phyloP scores from a whole-genome alignment of 1,140 invertebrate species.

The Procambarus virginalis region DNA sequence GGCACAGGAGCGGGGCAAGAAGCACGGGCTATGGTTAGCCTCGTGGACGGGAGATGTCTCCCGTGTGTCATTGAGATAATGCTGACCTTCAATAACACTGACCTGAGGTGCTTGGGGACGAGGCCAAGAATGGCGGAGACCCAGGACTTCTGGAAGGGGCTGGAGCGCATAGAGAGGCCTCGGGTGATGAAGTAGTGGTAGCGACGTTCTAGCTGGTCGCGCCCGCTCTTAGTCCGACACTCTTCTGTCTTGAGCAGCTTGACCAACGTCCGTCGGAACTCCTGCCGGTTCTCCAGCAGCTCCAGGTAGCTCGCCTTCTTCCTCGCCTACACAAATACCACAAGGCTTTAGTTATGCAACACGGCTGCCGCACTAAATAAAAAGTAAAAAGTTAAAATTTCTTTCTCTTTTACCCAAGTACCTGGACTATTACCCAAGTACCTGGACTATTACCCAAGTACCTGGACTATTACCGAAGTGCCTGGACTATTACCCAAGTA shows the following conservation, averaged over 20 bases:
- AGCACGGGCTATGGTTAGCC: no score
- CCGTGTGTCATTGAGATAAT: neutral
- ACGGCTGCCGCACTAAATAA: no score
- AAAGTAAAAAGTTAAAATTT: no score
- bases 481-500: no score
- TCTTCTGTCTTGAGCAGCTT: slow-evolving; percentile 67
- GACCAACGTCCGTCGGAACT: slow-evolving; percentile 64
- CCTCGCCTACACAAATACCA: slow-evolving; percentile 12
- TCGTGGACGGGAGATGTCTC: no score
- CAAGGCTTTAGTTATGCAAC: no score
- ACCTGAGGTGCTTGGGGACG: slow-evolving; percentile 65
- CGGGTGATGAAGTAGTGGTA: slow-evolving; percentile 70
- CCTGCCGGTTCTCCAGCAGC: slow-evolving; percentile 67
- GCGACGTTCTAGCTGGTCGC: slow-evolving; percentile 60
- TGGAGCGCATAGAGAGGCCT: slow-evolving; percentile 64
- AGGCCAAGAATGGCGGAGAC: slow-evolving; percentile 59
- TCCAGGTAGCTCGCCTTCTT: slow-evolving; percentile 69
- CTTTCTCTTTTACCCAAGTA: no score
- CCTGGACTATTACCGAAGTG: no score
- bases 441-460: no score
- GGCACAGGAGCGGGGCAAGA: no score
- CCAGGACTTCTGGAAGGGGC: slow-evolving; percentile 68
- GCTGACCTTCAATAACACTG: neutral
- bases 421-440: no score
- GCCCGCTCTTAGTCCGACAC: slow-evolving; percentile 37